phyloP scores from a whole-genome alignment of 2,888 invertebrate species.

The Apeira syringaria region DNA sequence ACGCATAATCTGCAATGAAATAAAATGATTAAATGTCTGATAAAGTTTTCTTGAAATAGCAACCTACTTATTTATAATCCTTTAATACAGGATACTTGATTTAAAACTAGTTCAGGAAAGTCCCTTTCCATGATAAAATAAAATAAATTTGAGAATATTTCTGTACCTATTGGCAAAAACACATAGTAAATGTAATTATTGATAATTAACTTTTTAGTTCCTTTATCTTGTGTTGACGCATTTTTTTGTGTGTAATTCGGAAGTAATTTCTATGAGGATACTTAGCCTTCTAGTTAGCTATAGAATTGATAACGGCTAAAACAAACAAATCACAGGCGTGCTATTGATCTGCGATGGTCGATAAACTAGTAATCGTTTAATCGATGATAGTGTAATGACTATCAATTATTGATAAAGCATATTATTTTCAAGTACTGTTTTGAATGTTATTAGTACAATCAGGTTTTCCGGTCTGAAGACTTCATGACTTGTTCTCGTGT shows the following conservation, averaged over 20 bases:
- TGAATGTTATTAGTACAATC: constrained; percentile 33
- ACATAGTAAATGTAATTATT: no score
- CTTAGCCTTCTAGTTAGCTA: constrained; percentile 1
- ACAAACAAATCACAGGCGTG: constrained; percentile 43
- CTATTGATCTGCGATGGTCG: constrained; percentile 41
- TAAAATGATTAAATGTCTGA: constrained; percentile 17
- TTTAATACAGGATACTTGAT: constrained; percentile 4
- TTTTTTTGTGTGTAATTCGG: constrained; percentile 19
- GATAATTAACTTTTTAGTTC: no score
- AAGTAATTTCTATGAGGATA: constrained; percentile 25
- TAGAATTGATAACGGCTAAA: constrained; percentile 28
- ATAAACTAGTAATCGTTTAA: constrained; percentile 43
- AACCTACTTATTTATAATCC: constrained; percentile 15
- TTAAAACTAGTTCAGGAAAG: constrained; percentile 8
- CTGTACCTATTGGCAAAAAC: no score
- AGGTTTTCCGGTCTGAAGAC: constrained; percentile 29
- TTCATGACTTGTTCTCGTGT: constrained; percentile 24
- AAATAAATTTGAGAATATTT: neutral
- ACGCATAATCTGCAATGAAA: constrained; percentile 14
- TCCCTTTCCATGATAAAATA: constrained; percentile 6
- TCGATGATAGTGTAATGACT: constrained; percentile 46
- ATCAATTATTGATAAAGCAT: constrained; percentile 39
- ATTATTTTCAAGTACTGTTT: constrained; percentile 36
- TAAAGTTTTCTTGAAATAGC: constrained; percentile 12
- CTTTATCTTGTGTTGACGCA: no score